These are phyloP conservation scores for Panurus biarmicus DNA, from an alignment of 2,113 vertebrate genomes.

Conservation along the genomic window DNA sequence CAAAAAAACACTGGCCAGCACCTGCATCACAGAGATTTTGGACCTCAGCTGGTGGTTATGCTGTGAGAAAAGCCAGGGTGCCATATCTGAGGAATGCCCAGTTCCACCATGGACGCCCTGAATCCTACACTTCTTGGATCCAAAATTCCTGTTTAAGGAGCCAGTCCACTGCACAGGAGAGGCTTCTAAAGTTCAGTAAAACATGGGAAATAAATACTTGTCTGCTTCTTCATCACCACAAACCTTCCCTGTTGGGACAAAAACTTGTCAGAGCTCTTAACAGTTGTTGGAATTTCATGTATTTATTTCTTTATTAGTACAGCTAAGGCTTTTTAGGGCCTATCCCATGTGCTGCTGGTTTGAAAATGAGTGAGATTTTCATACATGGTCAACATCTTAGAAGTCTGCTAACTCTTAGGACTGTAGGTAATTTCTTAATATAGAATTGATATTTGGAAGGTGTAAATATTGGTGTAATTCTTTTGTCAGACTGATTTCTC, in stretches of 20 bases:
- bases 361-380: not conserved
- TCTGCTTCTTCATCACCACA: not conserved
- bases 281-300: not conserved
- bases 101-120: not conserved
- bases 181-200: not conserved
- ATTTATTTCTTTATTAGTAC: not conserved
- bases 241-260: not conserved
- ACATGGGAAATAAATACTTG: not conserved
- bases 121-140: too few species aligned
- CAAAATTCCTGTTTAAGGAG: not conserved
- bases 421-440: not conserved
- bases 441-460: not conserved
- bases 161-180: not conserved
- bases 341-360: not conserved
- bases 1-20: not conserved
- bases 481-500: not conserved
- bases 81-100: rapidly evolving
- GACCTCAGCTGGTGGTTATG: not conserved
- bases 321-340: not conserved
- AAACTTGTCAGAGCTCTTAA: not conserved
- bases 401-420: not conserved
- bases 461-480: not conserved
- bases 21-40: not conserved
- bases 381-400: not conserved
- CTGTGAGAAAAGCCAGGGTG: not conserved